Conservation (phyloP, 2,888 invertebrate genomes). For the Zaprionus obscuricornis region DNA sequence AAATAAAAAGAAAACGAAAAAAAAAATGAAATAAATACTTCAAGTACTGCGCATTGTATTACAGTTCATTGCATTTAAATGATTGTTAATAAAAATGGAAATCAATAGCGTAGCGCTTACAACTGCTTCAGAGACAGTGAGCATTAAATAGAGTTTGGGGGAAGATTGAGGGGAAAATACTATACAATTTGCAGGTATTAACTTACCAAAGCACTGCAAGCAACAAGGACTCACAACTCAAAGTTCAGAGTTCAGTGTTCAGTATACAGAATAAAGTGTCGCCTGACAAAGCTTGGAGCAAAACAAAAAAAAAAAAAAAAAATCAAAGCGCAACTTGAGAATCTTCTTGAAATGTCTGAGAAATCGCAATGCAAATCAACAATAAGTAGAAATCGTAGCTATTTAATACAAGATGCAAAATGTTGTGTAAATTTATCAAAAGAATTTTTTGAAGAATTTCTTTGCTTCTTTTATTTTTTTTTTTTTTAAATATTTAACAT, state of each 20-base stretch:
- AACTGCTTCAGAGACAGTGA: conserved; percentile 18
- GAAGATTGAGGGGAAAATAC: no score
- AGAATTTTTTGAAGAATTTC: no score
- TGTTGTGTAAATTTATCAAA: no score
- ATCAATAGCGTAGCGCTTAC: conserved; percentile 55
- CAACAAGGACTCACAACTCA: background rate
- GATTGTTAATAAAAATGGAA: conserved; percentile 73
- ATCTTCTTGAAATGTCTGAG: conserved; percentile 4
- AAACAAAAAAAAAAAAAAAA: no score
- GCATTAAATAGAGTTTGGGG: background rate
- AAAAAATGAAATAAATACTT: conserved; percentile 15
- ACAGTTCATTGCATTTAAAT: conserved; percentile 75
- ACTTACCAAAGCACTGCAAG: conserved; percentile 29
- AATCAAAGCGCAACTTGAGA: conserved; percentile 31
- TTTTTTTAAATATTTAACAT: no score
- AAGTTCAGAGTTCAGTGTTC: no score
- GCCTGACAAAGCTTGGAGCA: conserved; percentile 11
- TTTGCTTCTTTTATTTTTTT: no score
- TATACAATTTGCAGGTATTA: conserved; percentile 41
- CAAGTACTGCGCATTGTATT: conserved; percentile 50
- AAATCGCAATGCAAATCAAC: conserved; percentile 14
- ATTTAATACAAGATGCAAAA: background rate
- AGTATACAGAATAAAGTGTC: conserved; percentile 16
- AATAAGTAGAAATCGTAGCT: background rate
- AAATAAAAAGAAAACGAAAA: conserved; percentile 5